Conservation (phyloP, 2,888 invertebrate genomes). For the Ashinkailepas kermadecensis region DNA sequence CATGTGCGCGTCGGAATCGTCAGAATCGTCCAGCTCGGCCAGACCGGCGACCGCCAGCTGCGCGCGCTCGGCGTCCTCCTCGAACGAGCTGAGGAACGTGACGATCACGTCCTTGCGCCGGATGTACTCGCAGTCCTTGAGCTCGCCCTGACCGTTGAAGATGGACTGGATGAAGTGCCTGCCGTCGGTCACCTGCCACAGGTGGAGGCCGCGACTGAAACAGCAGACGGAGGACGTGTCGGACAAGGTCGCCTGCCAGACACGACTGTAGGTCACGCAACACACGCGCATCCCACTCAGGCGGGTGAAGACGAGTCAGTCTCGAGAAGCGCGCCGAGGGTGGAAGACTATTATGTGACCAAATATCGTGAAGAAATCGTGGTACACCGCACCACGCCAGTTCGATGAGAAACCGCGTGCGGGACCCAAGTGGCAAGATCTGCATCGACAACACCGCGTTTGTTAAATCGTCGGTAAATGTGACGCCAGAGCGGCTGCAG, state of each 20-base stretch:
- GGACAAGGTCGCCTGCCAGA: background rate
- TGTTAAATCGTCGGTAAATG: too few relatives aligned
- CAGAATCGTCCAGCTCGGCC: slow-evolving; percentile 18
- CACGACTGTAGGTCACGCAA: too few relatives aligned
- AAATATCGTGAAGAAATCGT: too few relatives aligned
- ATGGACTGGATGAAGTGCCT: slow-evolving; percentile 60
- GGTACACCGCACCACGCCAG: too few relatives aligned
- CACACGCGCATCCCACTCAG: too few relatives aligned
- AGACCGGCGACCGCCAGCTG: slow-evolving; percentile 27
- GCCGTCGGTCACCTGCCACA: slow-evolving; percentile 61
- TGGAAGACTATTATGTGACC: too few relatives aligned
- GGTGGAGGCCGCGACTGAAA: slow-evolving; percentile 51
- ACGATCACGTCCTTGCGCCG: slow-evolving; percentile 49
- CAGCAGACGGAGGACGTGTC: slow-evolving; percentile 36
- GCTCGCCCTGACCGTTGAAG: slow-evolving; percentile 50
- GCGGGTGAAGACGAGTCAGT: too few relatives aligned
- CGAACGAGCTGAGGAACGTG: slow-evolving; percentile 53
- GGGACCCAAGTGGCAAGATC: too few relatives aligned
- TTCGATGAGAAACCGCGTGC: too few relatives aligned
- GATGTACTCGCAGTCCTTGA: slow-evolving; percentile 61
- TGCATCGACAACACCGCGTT: too few relatives aligned
- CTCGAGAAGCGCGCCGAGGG: too few relatives aligned
- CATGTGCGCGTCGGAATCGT: background rate
- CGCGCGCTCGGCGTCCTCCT: slow-evolving; percentile 48
- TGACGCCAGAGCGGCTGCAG: too few relatives aligned